phyloP scores from a whole-genome alignment of 2,888 invertebrate genomes.

The Cryptocephalus primarius region DNA sequence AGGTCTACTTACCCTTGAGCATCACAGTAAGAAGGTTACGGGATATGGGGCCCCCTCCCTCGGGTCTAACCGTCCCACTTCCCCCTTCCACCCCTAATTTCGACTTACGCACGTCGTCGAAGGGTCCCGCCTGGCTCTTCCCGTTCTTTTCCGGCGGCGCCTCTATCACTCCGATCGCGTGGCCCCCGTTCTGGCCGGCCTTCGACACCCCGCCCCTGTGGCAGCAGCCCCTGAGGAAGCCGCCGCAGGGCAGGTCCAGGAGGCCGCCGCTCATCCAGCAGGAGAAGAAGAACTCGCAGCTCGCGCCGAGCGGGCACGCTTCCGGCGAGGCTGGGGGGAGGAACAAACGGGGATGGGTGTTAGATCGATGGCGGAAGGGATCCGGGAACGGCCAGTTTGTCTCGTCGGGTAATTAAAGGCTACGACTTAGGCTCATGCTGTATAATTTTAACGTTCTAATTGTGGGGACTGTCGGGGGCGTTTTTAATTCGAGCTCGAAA shows the following conservation, averaged over 20 bases:
- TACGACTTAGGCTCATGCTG: too few relatives aligned
- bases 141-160: slow-evolving; percentile 38
- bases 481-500: too few relatives aligned
- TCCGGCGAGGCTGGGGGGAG: slow-evolving; percentile 29
- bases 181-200: slow-evolving; percentile 48
- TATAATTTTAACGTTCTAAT: too few relatives aligned
- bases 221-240: slow-evolving; percentile 76
- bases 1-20: too few relatives aligned
- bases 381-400: too few relatives aligned
- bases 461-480: too few relatives aligned
- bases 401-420: too few relatives aligned
- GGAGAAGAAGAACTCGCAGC: slow-evolving; percentile 83
- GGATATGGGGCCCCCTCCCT: too few relatives aligned
- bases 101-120: slow-evolving; percentile 36
- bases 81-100: too few relatives aligned
- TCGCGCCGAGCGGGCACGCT: slow-evolving; percentile 60
- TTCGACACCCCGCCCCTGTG: slow-evolving; percentile 49
- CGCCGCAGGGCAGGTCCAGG: slow-evolving; percentile 67
- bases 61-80: too few relatives aligned
- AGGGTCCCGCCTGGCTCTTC: slow-evolving; percentile 45
- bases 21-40: too few relatives aligned
- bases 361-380: too few relatives aligned
- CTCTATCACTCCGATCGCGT: slow-evolving; percentile 51
- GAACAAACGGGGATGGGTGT: neutral
- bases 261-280: slow-evolving; percentile 87